Percentiles rank a stretch among this genome's conserved stretches.
phyloP scores from a whole-genome alignment of 2,888 invertebrate species.

The Plebejus anna region DNA sequence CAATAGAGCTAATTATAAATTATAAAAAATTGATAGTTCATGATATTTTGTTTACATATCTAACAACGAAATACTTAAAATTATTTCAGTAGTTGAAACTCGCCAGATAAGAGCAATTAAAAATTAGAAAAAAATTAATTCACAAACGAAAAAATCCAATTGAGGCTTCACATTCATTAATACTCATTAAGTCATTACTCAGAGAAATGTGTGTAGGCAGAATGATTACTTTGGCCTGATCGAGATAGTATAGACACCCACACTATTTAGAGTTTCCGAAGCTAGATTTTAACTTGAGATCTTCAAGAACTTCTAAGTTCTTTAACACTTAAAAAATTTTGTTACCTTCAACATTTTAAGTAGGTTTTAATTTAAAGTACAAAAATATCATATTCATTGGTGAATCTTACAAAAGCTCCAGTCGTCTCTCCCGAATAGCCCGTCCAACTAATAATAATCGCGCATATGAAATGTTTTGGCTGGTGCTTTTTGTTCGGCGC shows the following conservation, averaged over 20 bases:
- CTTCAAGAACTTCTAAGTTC: background rate
- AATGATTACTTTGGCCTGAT: background rate
- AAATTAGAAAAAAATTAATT: background rate
- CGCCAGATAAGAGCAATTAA: background rate
- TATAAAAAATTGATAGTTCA: too few relatives aligned
- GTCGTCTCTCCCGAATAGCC: slow-evolving; percentile 71
- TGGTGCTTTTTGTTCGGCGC: slow-evolving; percentile 78
- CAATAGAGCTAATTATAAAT: too few relatives aligned
- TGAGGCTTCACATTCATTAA: background rate
- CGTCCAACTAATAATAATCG: slow-evolving; percentile 79
- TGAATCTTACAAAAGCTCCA: slow-evolving; percentile 68
- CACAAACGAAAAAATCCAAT: background rate
- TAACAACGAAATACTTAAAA: too few relatives aligned
- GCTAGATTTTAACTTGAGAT: background rate
- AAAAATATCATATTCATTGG: slow-evolving; percentile 42
- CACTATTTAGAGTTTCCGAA: background rate
- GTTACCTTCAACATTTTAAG: background rate
- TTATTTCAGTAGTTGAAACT: too few relatives aligned
- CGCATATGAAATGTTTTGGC: slow-evolving; percentile 79
- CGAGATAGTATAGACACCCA: background rate
- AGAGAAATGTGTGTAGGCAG: background rate
- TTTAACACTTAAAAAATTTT: background rate
- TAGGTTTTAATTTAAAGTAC: background rate
- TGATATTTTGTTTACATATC: too few relatives aligned
- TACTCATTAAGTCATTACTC: background rate